phyloP scores from a whole-genome alignment of 2,888 invertebrate species.

The Phytoseiulus persimilis region DNA sequence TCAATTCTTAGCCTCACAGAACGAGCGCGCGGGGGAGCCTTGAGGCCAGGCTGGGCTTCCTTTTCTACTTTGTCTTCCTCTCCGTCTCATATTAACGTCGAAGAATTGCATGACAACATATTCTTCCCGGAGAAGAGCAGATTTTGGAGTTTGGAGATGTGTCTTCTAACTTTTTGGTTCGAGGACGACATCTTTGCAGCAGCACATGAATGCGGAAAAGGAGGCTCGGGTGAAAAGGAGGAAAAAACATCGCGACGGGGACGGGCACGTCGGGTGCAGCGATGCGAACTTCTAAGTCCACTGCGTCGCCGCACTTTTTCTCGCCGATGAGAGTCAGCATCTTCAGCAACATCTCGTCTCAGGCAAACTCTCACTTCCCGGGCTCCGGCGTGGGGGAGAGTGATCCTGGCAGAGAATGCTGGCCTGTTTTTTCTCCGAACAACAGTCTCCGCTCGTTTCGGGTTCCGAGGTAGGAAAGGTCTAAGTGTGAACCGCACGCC shows the following conservation, averaged over 20 bases:
- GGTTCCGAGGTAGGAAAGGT: too few relatives aligned
- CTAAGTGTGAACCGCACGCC: too few relatives aligned
- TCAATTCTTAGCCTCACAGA: constrained; percentile 5
- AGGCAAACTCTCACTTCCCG: too few relatives aligned
- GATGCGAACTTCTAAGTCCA: too few relatives aligned
- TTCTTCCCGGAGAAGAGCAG: background rate
- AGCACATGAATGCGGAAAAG: background rate
- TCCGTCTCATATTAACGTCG: constrained; percentile 35
- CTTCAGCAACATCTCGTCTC: background rate
- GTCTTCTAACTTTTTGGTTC: background rate
- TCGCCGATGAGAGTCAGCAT: too few relatives aligned
- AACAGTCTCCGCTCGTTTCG: too few relatives aligned
- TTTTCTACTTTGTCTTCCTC: background rate
- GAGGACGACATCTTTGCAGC: background rate
- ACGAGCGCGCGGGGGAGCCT: background rate
- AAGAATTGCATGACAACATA: constrained; percentile 34
- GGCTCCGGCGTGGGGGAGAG: too few relatives aligned
- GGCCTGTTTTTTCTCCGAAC: too few relatives aligned
- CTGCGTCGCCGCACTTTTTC: too few relatives aligned
- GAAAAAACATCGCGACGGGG: too few relatives aligned
- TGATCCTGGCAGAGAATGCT: too few relatives aligned
- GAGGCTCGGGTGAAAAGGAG: background rate
- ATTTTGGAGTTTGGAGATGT: background rate
- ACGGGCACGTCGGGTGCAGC: background rate
- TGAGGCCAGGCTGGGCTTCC: background rate